Evolutionary conservation across 2,797 vertebrate species (phyloP), one percentile per base, ranked within the genome.

Genomic region (Phaenicophaeus curvirostris): DNA sequence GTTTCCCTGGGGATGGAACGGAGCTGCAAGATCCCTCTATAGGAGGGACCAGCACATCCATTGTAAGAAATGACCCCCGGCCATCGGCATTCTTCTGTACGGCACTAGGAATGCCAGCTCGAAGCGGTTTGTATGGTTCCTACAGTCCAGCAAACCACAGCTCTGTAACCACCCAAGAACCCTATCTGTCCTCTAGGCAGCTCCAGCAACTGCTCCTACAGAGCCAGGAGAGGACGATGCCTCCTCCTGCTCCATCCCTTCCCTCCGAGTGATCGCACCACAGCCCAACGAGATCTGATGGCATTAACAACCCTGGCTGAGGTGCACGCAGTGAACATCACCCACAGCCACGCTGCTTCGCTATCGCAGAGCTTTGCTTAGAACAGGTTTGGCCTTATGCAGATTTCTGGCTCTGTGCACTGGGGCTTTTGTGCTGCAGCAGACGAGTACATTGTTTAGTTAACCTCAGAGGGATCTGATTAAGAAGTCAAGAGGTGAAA

Each of bases 401-500:
- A 88, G 76, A 69, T 77, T 25, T 31, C 30, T 50, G 87, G 48
- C 30, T 90, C 54, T 33, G 18, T 6, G 28, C 62, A 33, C 21
- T 4, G 57, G 53, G 59, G 23, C 37, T 90, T 90, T 15, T 39
- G 85, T 51, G 78, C 51, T 90, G n/a, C 11, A 17, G 50, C 58
- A 87, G 79, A 30, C 30, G 33, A 84, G 61, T 3, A 8, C 13
- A 15, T 42, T 83, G 68, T 71, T 90, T 42, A 63, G 90, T 80
- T 77, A 93, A 92, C 94, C 93, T 63, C 44, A 13, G 53, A 91
- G 87, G 72, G 75, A 92, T 89, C 76, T 74, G 87, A 91, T 91
- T 89, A 94, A 59, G 62, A 69, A 89, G 87, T 58, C 81, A 87
- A 85, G 92, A 96, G 86, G 90, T 77, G 83, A 85, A 80, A 74